A percentile compares a stretch with the other conserved stretches of the same genome.
These are phyloP conservation scores for Actenoides hombroni DNA, from an alignment of 2,113 vertebrate genomes.

Conservation along the genomic window DNA sequence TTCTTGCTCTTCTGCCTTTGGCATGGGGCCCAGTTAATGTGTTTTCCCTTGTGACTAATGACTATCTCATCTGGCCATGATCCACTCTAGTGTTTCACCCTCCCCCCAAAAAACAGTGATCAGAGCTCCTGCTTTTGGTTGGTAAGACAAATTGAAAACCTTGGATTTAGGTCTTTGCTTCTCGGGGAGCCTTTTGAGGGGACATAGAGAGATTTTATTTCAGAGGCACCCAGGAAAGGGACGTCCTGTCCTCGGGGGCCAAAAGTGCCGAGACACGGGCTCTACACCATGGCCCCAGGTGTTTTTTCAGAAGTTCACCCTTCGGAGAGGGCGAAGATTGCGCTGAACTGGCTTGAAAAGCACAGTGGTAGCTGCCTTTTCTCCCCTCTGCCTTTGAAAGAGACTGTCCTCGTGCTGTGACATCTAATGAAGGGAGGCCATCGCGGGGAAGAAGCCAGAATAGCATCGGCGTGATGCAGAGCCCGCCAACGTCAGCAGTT, in stretches of 20 bases:
- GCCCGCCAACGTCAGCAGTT: not conserved
- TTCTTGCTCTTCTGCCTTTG: not conserved
- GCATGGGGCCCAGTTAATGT: not conserved
- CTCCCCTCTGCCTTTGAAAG: conserved; percentile 29
- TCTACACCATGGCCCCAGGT: not conserved
- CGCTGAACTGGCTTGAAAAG: not conserved
- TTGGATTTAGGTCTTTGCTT: not conserved
- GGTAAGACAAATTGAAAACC: not conserved
- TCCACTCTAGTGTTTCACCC: not conserved
- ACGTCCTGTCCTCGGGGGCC: not conserved
- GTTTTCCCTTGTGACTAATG: not conserved
- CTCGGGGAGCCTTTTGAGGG: not conserved
- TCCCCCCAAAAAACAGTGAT: not conserved
- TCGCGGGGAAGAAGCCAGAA: not conserved
- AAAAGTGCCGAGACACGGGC: fast-evolving
- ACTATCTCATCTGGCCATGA: not conserved
- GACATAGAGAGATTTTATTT: not conserved
- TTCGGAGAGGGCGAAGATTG: not conserved
- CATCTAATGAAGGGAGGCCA: conserved; percentile 29
- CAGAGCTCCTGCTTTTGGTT: not conserved
- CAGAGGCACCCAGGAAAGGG: not conserved
- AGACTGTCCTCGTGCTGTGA: conserved; percentile 3
- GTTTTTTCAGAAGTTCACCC: not conserved
- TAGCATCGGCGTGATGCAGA: conserved; percentile 36
- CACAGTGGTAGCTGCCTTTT: not conserved